Percentiles rank a stretch among this genome's conserved stretches.
Conservation (phyloP, 2,888 invertebrate species). For the Aethes cnicana region DNA sequence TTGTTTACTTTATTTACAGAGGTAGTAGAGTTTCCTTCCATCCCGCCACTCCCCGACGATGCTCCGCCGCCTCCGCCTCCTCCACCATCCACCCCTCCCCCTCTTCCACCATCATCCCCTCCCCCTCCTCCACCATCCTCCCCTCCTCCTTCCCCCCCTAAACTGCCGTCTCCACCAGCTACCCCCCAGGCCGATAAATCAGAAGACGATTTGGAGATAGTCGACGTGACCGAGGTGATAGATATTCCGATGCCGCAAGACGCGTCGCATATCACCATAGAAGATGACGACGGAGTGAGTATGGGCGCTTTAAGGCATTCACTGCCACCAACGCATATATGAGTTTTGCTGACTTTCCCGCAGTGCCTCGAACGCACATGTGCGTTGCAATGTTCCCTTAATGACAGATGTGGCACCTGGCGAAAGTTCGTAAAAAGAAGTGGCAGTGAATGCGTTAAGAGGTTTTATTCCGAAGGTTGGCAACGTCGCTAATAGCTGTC, state of each 20-base stretch:
- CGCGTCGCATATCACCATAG: conserved; percentile 49
- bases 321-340: too few species aligned
- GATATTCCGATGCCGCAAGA: conserved; percentile 60
- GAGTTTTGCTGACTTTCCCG: too few species aligned
- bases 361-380: too few species aligned
- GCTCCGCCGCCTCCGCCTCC: conserved; percentile 60
- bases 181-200: conserved; percentile 26
- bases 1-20: conserved; percentile 56
- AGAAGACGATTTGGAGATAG: conserved; percentile 50
- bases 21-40: conserved; percentile 61
- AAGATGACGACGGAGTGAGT: conserved; percentile 55
- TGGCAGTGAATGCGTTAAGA: too few species aligned
- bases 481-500: too few species aligned
- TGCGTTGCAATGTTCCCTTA: too few species aligned
- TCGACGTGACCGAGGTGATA: conserved; percentile 50
- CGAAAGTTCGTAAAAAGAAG: too few species aligned
- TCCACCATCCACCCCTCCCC: conserved; percentile 42
- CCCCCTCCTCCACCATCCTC: conserved; percentile 32
- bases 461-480: too few species aligned
- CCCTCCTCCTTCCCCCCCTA: conserved; percentile 28
- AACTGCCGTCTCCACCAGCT: conserved; percentile 32
- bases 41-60: conserved; percentile 74
- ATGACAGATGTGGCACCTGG: too few species aligned
- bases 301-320: too few species aligned
- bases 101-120: conserved; percentile 37